Conservation (phyloP, 2,797 vertebrate genomes). For the Sebastes miniatus region DNA sequence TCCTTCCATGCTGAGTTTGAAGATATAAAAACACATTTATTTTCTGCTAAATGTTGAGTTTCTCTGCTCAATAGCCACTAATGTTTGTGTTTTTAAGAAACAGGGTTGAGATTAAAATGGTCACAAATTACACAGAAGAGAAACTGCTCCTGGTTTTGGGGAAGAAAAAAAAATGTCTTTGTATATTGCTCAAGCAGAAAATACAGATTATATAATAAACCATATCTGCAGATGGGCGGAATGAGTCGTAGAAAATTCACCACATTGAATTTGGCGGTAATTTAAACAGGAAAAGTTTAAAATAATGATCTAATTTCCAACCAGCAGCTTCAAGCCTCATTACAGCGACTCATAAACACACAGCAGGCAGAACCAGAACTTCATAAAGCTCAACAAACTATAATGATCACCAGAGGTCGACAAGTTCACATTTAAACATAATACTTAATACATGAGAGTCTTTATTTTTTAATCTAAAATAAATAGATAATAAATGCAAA, state of each 20-base stretch:
- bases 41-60: constrained; percentile 21
- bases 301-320: neutral
- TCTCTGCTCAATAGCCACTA: neutral
- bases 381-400: neutral
- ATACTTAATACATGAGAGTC: neutral
- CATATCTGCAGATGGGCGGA: too few species aligned
- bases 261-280: neutral
- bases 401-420: neutral
- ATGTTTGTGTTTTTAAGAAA: constrained; percentile 13
- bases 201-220: neutral
- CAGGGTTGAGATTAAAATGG: constrained; percentile 1
- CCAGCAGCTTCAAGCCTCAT: constrained; percentile 1
- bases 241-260: neutral
- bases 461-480: neutral
- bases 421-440: neutral
- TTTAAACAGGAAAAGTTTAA: neutral
- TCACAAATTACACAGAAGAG: constrained; percentile 10
- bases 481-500: too few species aligned
- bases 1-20: neutral
- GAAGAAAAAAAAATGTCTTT: neutral
- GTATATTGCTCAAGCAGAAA: neutral
- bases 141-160: neutral
- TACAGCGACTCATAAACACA: neutral
- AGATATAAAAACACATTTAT: constrained; percentile 25
- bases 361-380: neutral